These are phyloP conservation scores for Saccostrea cuccullata DNA, from an alignment of 1,140 invertebrate genomes.

Conservation along the genomic window DNA sequence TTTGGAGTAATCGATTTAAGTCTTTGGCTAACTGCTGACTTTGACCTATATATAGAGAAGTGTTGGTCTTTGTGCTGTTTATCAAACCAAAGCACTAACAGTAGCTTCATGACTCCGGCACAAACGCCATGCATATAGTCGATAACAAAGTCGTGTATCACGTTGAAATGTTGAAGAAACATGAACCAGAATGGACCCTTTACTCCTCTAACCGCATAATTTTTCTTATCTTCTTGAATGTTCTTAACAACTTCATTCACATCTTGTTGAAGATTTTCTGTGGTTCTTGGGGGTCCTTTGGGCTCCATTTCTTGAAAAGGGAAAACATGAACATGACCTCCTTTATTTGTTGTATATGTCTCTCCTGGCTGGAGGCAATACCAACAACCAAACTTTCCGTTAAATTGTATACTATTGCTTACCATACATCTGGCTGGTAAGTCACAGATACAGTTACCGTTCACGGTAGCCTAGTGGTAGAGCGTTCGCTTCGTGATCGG, in stretches of 20 bases:
- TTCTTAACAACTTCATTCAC: not conserved
- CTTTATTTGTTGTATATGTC: slow-evolving; percentile 25
- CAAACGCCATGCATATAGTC: slow-evolving; percentile 59
- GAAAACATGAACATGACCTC: slow-evolving; percentile 8
- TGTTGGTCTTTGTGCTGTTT: not conserved
- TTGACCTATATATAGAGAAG: not conserved
- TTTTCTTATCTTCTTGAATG: not conserved
- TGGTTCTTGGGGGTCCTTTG: not conserved
- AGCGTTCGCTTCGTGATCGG: too few relatives aligned
- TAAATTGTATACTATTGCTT: slow-evolving; percentile 33
- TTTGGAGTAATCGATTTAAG: slow-evolving; percentile 49
- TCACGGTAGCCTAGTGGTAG: too few relatives aligned
- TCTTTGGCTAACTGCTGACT: not conserved
- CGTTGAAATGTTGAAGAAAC: not conserved
- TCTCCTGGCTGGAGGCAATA: slow-evolving; percentile 7
- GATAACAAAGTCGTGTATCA: slow-evolving; percentile 27
- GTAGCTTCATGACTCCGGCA: slow-evolving; percentile 50
- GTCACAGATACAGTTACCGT: not conserved
- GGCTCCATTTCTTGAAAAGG: slow-evolving; percentile 4
- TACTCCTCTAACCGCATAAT: slow-evolving; percentile 29
- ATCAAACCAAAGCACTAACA: slow-evolving; percentile 49
- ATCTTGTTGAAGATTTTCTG: not conserved
- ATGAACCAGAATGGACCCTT: slow-evolving; percentile 51
- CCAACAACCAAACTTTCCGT: slow-evolving; percentile 27
- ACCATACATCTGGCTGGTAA: slow-evolving; percentile 13